Conservation (phyloP, 2,113 vertebrate species). For the Lota lota region DNA sequence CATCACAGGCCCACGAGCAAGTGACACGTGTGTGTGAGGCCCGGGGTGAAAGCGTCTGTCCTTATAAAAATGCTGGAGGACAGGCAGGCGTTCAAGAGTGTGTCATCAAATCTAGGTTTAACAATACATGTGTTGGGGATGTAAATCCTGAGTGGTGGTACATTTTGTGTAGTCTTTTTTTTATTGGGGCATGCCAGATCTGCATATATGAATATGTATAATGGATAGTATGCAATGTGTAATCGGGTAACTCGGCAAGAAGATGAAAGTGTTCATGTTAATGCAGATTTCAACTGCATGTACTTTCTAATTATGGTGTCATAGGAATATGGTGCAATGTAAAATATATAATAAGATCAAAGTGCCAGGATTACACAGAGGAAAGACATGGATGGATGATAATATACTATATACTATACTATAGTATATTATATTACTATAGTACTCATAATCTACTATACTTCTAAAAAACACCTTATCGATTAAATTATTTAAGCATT, state of each 20-base stretch:
- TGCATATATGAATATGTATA: conserved; percentile 16
- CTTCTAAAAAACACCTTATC: no score
- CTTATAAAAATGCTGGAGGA: conserved; percentile 45
- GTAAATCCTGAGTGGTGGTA: no score
- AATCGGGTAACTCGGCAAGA: conserved; percentile 14
- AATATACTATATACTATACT: no score
- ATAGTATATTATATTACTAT: no score
- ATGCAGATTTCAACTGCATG: conserved; percentile 46
- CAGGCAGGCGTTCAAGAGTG: conserved; percentile 41
- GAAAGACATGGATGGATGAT: no score
- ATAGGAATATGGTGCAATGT: conserved; percentile 29
- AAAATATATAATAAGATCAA: conserved; percentile 37
- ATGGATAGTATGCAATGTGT: conserved; percentile 17
- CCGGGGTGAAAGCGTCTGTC: conserved; percentile 49
- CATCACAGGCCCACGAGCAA: conserved; percentile 45
- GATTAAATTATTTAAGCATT: no score
- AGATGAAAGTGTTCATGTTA: conserved; percentile 21
- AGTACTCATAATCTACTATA: no score
- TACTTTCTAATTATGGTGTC: conserved; percentile 41
- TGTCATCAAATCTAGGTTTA: conserved; percentile 33
- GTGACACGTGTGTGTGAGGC: conserved; percentile 53
- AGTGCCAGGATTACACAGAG: conserved; percentile 6
- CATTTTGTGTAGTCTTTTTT: not conserved
- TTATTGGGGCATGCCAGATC: conserved; percentile 7
- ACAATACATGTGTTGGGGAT: conserved; percentile 15